These are phyloP conservation scores for Peromyscus nudipes DNA, from an alignment of 2,797 vertebrate genomes.

Conservation along the genomic window DNA sequence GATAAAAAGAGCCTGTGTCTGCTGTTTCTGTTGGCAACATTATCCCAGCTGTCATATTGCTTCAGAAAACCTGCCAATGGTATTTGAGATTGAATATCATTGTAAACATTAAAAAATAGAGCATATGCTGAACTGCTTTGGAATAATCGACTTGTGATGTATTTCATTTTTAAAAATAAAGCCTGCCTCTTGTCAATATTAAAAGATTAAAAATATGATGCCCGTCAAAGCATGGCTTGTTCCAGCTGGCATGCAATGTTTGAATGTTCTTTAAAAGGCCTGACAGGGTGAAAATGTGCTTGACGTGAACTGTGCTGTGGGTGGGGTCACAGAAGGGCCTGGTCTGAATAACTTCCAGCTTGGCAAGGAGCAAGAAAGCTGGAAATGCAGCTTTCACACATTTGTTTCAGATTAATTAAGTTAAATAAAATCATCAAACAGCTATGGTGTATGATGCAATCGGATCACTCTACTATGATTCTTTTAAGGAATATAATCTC, in stretches of 20 bases:
- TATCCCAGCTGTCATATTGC: background rate
- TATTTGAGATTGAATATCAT: background rate
- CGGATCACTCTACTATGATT: background rate
- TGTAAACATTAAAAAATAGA: constrained; percentile 18
- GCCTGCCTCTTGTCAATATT: background rate
- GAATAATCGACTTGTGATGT: background rate
- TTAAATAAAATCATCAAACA: background rate
- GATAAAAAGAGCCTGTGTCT: background rate
- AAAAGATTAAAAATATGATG: constrained; percentile 1
- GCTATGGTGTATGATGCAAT: background rate
- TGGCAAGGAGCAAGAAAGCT: background rate
- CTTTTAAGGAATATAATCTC: background rate
- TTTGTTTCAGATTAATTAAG: background rate
- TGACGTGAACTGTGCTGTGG: background rate
- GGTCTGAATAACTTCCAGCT: background rate
- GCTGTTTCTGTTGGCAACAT: background rate
- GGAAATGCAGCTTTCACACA: background rate
- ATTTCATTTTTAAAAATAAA: constrained; percentile 12
- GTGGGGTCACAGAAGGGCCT: background rate
- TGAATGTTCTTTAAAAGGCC: constrained; percentile 32
- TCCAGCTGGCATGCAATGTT: background rate
- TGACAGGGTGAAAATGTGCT: background rate
- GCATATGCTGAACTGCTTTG: background rate
- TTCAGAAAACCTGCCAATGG: background rate
- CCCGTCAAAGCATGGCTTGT: background rate